Base-by-base conservation (phyloP, 2,113 vertebrate species). In the Melanerpes formicivorus region DNA sequence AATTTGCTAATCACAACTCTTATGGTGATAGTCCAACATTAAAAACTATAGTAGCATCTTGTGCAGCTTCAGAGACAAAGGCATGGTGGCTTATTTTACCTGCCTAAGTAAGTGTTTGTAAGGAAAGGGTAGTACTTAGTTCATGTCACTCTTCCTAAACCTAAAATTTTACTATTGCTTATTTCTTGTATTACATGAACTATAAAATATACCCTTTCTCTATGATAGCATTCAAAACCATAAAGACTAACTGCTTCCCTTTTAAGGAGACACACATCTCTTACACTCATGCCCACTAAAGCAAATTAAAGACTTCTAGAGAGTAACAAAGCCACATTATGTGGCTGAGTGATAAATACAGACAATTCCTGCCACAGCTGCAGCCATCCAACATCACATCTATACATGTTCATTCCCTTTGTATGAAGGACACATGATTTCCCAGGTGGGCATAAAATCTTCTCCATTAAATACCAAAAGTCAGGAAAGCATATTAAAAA, bases 311-410 rank as follows among this genome's bases (percentile, higher is more conserved):
- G 18, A 27, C 52, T 69, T 44, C 42, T n/a, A 42, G 2, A 26
- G 23, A 69, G 26, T 29, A 22, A 14, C 6, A n/a, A 81, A 71
- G 59, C 16, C 44, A 13, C 59, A 76, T 26, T 37, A 3, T 1
- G 32, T 16, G n/a, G 8, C 59, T 66, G 23, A 21, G 14, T 55
- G 58, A 83, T 55, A 87, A 81, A 10, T 18, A 73, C 0, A n/a
- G 7, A 2, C 6, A 78, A 60, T 8, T 66, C 50, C 54, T 87
- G 70, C 23, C 72, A 78, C 81, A 37, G 66, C 17, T 58, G 23
- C 0, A 0, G 14, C 16, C 6, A 74, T 34, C 37, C 29, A 67
- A 26, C 40, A 70, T 48, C 21, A 37, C 23, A 79, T 11, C 60
- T 60, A 48, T 46, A 54, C n/a, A 27, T 29, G 32, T 54, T 58